These are phyloP conservation scores for Alloplasta piceator DNA, from an alignment of 2,888 invertebrate species.

Conservation along the genomic window DNA sequence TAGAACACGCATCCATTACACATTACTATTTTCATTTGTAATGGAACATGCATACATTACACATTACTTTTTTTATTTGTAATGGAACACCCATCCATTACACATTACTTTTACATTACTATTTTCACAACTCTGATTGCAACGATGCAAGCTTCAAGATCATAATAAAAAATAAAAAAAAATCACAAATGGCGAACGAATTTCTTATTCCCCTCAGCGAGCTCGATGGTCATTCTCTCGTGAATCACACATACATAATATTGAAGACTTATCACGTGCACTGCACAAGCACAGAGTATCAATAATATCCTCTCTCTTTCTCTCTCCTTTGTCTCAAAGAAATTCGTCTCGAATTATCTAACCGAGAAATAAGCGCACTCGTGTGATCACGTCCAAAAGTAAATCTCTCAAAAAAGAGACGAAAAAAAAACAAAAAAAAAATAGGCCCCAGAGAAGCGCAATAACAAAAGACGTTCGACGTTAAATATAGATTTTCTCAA, in stretches of 20 bases:
- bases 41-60: too few relatives aligned
- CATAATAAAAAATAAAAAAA: too few relatives aligned
- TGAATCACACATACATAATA: constrained; percentile 1
- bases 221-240: not conserved
- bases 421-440: too few relatives aligned
- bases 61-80: too few relatives aligned
- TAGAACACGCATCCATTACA: too few relatives aligned
- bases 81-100: too few relatives aligned
- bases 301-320: constrained; percentile 10
- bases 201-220: too few relatives aligned
- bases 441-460: not conserved
- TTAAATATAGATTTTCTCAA: not conserved
- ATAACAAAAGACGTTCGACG: not conserved
- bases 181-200: too few relatives aligned
- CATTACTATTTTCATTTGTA: too few relatives aligned
- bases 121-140: too few relatives aligned
- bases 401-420: constrained; percentile 25
- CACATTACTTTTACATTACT: too few relatives aligned
- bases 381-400: constrained; percentile 27
- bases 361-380: constrained; percentile 4
- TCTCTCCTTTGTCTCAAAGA: not conserved
- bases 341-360: constrained; percentile 42
- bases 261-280: constrained; percentile 32
- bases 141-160: too few relatives aligned
- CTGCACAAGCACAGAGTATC: constrained; percentile 15